These are phyloP conservation scores for Montipora efflorescens DNA, from an alignment of 64 coral and sea anemone genomes.

Conservation along the genomic window DNA sequence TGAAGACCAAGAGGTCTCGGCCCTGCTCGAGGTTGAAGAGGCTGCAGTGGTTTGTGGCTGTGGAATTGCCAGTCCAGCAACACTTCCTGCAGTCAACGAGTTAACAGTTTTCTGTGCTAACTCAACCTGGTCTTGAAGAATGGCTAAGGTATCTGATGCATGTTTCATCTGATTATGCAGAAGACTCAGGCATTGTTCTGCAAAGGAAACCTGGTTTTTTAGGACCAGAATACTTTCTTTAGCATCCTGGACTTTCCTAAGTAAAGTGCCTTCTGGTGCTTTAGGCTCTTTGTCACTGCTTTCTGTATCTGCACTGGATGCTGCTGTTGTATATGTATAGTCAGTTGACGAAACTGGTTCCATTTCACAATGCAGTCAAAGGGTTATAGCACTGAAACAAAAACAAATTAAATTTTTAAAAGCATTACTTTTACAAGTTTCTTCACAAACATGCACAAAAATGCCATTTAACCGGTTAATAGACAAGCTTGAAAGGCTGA, in stretches of 20 bases:
- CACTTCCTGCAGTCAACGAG: conserved; percentile 27
- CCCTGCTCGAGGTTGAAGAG: neutral
- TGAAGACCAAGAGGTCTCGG: neutral
- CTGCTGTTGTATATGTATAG: neutral
- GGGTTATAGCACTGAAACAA: neutral
- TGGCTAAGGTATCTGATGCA: conserved; percentile 71
- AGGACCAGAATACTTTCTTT: conserved; percentile 45
- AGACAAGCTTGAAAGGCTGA: no score
- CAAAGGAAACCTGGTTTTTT: conserved; percentile 73
- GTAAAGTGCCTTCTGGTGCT: conserved; percentile 36
- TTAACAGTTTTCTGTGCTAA: conserved; percentile 69
- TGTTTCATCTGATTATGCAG: conserved; percentile 80
- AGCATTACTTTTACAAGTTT: neutral
- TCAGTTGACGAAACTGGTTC: conserved; percentile 7
- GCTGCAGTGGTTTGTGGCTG: neutral
- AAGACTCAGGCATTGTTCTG: conserved; percentile 68
- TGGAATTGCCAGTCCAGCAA: conserved; percentile 20
- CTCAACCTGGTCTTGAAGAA: conserved; percentile 72
- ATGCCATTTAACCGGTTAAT: neutral
- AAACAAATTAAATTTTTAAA: neutral
- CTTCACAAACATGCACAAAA: neutral
- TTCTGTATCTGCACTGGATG: neutral
- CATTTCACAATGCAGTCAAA: conserved; percentile 2
- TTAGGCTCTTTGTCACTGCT: conserved; percentile 14
- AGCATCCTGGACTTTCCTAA: conserved; percentile 39